Base-by-base conservation (phyloP, 1,140 invertebrate species). In the Mya arenaria region DNA sequence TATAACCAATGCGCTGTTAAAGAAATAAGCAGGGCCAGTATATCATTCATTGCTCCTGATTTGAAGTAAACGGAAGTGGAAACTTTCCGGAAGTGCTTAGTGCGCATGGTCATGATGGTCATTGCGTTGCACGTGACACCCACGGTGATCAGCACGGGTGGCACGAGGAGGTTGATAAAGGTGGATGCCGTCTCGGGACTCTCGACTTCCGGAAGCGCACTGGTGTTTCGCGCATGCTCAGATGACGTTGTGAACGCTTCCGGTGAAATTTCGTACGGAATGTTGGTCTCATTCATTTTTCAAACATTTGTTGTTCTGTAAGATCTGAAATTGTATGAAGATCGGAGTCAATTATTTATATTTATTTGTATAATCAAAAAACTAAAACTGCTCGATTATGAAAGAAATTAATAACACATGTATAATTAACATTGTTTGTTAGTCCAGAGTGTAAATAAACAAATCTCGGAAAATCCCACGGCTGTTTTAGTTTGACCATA, bases 1-100 rank as follows among this genome's bases (percentile, higher is more conserved):
- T 86, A 84, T n/a, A 90, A 25, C 89, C 89, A 90, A 72, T 90
- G 89, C 8, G 89, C 72, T 37, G 85, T 65, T 48, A 90, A 80
- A 3, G 86, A 83, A 63, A 89, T 85, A 3, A 83, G 39, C 10
- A 88, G 73, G 71, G 86, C 84, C 30, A 85, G 36, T 17, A 83
- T 69, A 55, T 90, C 88, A 39, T 88, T 89, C 10, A 88, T 56
- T 1, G 89, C 86, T 4, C 85, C 83, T 1, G 83, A 80, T 28
- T 77, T 85, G 81, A 90, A 86, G 63, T 78, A 89, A 32, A 88
- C 85, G 56, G 89, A 87, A 23, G 86, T 87, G 15, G 87, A 87
- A 58, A 89, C 74, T 25, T 68, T 80, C 13, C 84, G 75, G 78
- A 90, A 90, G 63, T 86, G 82, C n/a, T 73, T 82, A 32, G 82